Conservation (phyloP, 2,888 invertebrate species). For the Lasioglossum oenotherae region DNA sequence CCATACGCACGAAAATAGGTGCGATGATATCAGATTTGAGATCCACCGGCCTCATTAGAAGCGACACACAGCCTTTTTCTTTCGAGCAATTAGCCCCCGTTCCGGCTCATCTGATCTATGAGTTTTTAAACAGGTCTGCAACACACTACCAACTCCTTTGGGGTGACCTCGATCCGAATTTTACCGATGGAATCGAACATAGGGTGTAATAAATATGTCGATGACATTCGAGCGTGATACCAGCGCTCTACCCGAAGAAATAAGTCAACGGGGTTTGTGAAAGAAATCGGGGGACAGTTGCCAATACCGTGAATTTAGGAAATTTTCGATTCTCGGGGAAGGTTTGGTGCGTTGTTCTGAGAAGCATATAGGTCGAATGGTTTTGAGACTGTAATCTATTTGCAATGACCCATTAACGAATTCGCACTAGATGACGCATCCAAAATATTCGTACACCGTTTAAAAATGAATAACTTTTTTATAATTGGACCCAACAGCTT, state of each 20-base stretch:
- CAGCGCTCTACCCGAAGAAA: background rate
- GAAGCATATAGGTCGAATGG: background rate
- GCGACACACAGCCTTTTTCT: background rate
- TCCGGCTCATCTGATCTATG: background rate
- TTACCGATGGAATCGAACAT: conserved; percentile 1
- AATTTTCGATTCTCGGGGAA: background rate
- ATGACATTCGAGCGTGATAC: background rate
- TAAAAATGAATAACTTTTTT: too few relatives aligned
- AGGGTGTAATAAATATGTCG: background rate
- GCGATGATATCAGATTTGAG: conserved; percentile 54
- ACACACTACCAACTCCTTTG: background rate
- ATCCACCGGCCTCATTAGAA: conserved; percentile 49
- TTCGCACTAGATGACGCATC: too few relatives aligned
- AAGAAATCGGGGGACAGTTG: background rate
- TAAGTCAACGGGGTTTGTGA: background rate
- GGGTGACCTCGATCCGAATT: background rate
- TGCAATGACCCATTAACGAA: too few relatives aligned
- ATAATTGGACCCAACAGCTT: too few relatives aligned
- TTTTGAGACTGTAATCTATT: background rate
- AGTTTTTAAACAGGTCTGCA: background rate
- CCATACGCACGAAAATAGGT: conserved; percentile 53
- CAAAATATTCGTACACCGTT: too few relatives aligned
- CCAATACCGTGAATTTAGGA: background rate
- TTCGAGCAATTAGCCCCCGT: background rate
- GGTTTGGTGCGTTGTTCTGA: background rate